phyloP scores from a whole-genome alignment of 1,140 invertebrate species.

The Rhopalosiphum padi region DNA sequence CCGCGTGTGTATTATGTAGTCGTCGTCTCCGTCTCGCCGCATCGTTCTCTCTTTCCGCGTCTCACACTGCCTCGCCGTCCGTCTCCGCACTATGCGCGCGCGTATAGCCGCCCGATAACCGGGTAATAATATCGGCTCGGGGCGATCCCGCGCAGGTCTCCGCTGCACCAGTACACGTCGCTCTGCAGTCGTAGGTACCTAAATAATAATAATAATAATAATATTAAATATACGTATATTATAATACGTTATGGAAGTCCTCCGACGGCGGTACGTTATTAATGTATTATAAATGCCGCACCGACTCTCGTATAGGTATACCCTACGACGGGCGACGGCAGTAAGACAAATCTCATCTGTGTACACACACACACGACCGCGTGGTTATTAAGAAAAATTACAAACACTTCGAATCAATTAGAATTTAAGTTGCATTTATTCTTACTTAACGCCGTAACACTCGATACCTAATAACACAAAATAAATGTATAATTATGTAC shows the following conservation, averaged over 20 bases:
- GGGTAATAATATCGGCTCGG: conserved; percentile 4
- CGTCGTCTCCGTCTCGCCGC: no score
- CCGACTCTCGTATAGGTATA: background rate
- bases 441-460: background rate
- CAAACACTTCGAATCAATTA: conserved; percentile 9
- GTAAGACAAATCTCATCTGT: conserved; percentile 15
- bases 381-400: conserved; percentile 30
- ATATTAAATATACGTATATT: background rate
- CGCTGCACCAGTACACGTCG: background rate
- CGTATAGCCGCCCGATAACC: conserved; percentile 9
- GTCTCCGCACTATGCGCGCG: background rate
- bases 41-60: background rate
- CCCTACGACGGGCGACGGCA: background rate
- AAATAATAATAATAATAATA: background rate
- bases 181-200: background rate
- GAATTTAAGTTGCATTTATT: background rate
- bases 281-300: background rate
- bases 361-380: background rate
- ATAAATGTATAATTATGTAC: background rate
- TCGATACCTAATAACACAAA: background rate
- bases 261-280: background rate
- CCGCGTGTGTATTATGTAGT: no score
- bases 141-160: background rate
- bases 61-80: background rate
- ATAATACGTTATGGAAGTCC: background rate